These are phyloP conservation scores for Ceyx erithaca DNA, from an alignment of 2,797 vertebrate species.

Conservation along the genomic window DNA sequence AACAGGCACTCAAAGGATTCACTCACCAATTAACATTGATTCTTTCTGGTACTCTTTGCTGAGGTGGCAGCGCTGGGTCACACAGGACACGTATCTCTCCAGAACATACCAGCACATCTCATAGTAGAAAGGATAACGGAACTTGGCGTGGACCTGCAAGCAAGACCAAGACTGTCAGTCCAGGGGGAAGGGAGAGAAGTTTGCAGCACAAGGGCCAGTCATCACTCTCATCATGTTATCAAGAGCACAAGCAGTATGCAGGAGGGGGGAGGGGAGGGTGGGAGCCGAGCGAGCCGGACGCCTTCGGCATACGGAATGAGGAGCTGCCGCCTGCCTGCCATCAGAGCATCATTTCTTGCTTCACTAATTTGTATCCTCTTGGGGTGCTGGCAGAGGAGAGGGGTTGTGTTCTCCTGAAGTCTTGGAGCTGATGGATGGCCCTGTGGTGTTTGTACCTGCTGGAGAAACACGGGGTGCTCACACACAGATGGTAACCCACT, in stretches of 20 bases:
- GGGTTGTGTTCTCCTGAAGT: slow-evolving; percentile 39
- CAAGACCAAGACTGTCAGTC: slow-evolving; percentile 15
- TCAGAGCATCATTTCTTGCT: slow-evolving; percentile 62
- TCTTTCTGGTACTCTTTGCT: slow-evolving; percentile 88
- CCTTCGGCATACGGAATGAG: slow-evolving; percentile 71
- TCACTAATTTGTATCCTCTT: slow-evolving; percentile 72
- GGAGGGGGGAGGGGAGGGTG: slow-evolving; percentile 49
- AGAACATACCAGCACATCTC: slow-evolving; percentile 99
- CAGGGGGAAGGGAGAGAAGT: slow-evolving; percentile 21
- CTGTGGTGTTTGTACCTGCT: neutral
- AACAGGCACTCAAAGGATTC: slow-evolving; percentile 7
- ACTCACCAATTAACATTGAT: slow-evolving; percentile 87
- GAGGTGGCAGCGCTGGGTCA: slow-evolving; percentile 93
- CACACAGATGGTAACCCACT: slow-evolving; percentile 54
- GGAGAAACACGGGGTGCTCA: slow-evolving; percentile 52
- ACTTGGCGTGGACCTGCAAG: slow-evolving; percentile 94
- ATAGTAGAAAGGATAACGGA: slow-evolving; percentile 98
- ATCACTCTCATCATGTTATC: slow-evolving; percentile 62
- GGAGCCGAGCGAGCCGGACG: slow-evolving; percentile 49
- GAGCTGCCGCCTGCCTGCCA: slow-evolving; percentile 54
- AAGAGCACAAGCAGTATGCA: slow-evolving; percentile 55
- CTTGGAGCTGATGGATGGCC: slow-evolving; percentile 39
- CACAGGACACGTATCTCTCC: slow-evolving; percentile 93
- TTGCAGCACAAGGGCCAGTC: slow-evolving; percentile 17
- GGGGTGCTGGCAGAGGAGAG: slow-evolving; percentile 38